These are phyloP conservation scores for Zonotrichia albicollis DNA, from an alignment of 2,797 vertebrate species.

Conservation along the genomic window DNA sequence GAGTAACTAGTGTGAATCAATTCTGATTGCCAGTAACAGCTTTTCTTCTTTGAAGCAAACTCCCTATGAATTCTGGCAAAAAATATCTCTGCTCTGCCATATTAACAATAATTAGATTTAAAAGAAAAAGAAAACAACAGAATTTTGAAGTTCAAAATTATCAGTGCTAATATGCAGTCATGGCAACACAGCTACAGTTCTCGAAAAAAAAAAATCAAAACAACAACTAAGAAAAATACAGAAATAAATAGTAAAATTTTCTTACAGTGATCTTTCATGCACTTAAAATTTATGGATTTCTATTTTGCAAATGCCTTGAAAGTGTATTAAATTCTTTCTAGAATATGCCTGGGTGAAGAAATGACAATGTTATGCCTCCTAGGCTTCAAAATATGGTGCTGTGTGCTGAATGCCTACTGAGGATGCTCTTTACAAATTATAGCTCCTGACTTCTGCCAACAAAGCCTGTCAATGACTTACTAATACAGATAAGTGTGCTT, in stretches of 20 bases:
- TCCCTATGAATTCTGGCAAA: not conserved
- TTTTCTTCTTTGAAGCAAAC: not conserved
- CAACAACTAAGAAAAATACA: no score
- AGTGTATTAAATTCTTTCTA: not conserved
- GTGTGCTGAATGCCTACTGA: not conserved
- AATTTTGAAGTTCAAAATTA: not conserved
- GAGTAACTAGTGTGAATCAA: not conserved
- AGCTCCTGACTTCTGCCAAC: not conserved
- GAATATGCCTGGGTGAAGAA: not conserved
- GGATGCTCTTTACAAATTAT: not conserved
- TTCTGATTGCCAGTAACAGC: not conserved
- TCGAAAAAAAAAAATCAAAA: not conserved
- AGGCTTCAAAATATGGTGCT: not conserved
- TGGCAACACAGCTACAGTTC: not conserved
- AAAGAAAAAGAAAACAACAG: not conserved
- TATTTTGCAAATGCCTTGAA: not conserved
- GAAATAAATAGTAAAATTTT: rapidly evolving
- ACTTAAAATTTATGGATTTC: not conserved
- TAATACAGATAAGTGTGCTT: not conserved
- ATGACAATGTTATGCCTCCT: not conserved
- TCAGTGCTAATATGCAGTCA: not conserved
- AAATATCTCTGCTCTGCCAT: not conserved
- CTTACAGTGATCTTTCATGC: not conserved
- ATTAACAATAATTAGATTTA: not conserved
- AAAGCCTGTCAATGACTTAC: not conserved